Percentiles rank a stretch among this genome's conserved stretches.
These are phyloP conservation scores for Vollenhovia emeryi DNA, from an alignment of 1,140 invertebrate genomes.

Conservation along the genomic window DNA sequence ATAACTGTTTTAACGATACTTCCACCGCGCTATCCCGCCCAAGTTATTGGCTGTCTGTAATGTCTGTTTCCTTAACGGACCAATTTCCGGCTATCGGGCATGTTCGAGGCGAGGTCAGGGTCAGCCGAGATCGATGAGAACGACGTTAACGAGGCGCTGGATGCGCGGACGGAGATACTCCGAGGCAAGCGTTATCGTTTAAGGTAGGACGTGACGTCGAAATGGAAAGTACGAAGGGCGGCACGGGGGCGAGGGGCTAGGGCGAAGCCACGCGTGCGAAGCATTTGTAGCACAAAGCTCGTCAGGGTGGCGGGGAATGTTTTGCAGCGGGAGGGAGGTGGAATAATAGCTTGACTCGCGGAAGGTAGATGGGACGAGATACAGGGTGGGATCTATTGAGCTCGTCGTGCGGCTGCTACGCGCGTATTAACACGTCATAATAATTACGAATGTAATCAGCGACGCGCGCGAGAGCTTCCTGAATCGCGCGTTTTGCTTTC, in stretches of 20 bases:
- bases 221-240: slow-evolving; percentile 52
- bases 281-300: slow-evolving; percentile 74
- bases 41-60: not conserved
- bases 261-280: slow-evolving; percentile 45
- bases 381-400: slow-evolving; percentile 75
- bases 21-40: not conserved
- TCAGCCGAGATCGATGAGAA: slow-evolving; percentile 55
- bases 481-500: slow-evolving; percentile 66
- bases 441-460: slow-evolving; percentile 79
- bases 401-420: slow-evolving; percentile 66
- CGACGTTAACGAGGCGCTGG: slow-evolving; percentile 45
- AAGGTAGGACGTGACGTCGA: slow-evolving; percentile 51
- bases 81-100: slow-evolving; percentile 56
- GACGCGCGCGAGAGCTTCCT: slow-evolving; percentile 59
- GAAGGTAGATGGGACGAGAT: slow-evolving; percentile 68
- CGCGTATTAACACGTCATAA: slow-evolving; percentile 78
- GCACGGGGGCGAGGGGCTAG: not conserved
- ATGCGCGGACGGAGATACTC: slow-evolving; percentile 53
- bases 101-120: slow-evolving; percentile 53
- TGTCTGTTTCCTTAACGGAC: slow-evolving; percentile 50
- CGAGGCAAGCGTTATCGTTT: slow-evolving; percentile 49
- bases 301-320: slow-evolving; percentile 59
- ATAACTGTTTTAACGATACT: slow-evolving; percentile 30
- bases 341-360: slow-evolving; percentile 21
- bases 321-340: slow-evolving; percentile 12